Base-by-base conservation (phyloP, 1,140 invertebrate species). In the Papilio aristodemus region DNA sequence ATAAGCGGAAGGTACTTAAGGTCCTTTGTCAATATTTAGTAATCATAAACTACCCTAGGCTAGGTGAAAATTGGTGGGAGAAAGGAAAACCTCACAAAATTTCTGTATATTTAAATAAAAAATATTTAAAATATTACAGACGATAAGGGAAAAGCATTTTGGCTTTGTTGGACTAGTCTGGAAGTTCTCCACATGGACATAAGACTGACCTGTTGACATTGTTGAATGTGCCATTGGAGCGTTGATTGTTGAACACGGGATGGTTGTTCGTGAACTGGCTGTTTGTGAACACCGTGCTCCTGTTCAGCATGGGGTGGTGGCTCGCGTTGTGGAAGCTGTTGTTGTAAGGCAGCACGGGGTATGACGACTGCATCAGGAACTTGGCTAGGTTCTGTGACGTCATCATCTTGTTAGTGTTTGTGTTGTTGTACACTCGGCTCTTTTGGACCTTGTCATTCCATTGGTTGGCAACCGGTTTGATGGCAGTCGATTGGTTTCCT, bases 281-380 rank as follows among this genome's bases (percentile, higher is more conserved):
- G 46, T 84, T 86, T 1, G 70, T 70, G 25, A 79, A 83, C 32
- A 81, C 36, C 58, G 72, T 69, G 9, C 59, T 75, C 7, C 79
- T 71, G 27, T 84, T 85, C 72, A 91, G 70, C 76, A 90, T 89
- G 0, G 89, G 89, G 73, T 91, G 88, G 66, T 91, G 87, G 32
- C 74, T 89, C 0, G 88, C 89, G 32, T 91, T 90, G 25, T 91
- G 86, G 37, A 75, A 90, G 67, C 88, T 88, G 64, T 85, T 88
- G 64, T 85, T 90, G 14, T 75, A 83, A 46, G 89, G 85, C 19
- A 93, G 72, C 81, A 93, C 89, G 7, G 93, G 93, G 84, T 94
- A 93, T 4, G 93, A 93, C 71, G 93, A 93, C 74, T 94, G 93
- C 64, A 94, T 93, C 60, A 93, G 22, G 36, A 66, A 82, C 68